Evolutionary conservation across 2,113 vertebrate species (phyloP).

Genomic region (Bubo bubo): DNA sequence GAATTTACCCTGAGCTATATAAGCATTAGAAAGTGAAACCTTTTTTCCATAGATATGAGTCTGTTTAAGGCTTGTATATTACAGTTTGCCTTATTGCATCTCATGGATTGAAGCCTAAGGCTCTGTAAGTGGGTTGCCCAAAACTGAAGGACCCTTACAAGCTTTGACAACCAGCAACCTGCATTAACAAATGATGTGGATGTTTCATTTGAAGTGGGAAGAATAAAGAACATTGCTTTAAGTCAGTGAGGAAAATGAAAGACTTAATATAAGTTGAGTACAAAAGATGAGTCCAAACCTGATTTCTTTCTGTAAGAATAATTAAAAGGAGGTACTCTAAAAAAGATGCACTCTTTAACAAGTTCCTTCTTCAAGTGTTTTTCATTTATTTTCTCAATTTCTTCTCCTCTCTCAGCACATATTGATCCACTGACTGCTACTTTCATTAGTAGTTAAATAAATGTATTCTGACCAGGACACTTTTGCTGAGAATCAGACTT

Average conservation of each 20-base stretch:
- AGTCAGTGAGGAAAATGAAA: conserved; percentile 59
- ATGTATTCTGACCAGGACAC: not conserved
- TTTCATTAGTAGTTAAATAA: conserved; percentile 8
- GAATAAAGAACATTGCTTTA: conserved; percentile 55
- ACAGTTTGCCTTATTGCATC: conserved; percentile 57
- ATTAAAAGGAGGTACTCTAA: conserved; percentile 43
- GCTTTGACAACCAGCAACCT: conserved; percentile 46
- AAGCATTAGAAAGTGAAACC: conserved; percentile 38
- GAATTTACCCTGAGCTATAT: conserved; percentile 69
- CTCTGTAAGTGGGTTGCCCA: conserved; percentile 20
- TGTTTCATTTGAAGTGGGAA: conserved; percentile 69
- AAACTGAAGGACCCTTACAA: conserved; percentile 54
- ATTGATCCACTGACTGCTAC: not conserved
- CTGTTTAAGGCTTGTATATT: conserved; percentile 39
- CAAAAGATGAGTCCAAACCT: conserved; percentile 50
- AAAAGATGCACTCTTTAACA: not conserved
- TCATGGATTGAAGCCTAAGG: conserved; percentile 47
- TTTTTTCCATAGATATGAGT: conserved; percentile 46
- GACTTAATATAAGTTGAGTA: conserved; percentile 51
- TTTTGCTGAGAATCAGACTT: not conserved
- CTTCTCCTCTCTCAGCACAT: not conserved
- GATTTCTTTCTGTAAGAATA: conserved; percentile 46
- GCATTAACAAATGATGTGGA: conserved; percentile 66
- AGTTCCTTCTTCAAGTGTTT: conserved; percentile 28
- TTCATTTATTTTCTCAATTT: conserved; percentile 4